These are phyloP conservation scores for Aspidiotus rigidus DNA, from an alignment of 2,888 invertebrate genomes.

Conservation along the genomic window DNA sequence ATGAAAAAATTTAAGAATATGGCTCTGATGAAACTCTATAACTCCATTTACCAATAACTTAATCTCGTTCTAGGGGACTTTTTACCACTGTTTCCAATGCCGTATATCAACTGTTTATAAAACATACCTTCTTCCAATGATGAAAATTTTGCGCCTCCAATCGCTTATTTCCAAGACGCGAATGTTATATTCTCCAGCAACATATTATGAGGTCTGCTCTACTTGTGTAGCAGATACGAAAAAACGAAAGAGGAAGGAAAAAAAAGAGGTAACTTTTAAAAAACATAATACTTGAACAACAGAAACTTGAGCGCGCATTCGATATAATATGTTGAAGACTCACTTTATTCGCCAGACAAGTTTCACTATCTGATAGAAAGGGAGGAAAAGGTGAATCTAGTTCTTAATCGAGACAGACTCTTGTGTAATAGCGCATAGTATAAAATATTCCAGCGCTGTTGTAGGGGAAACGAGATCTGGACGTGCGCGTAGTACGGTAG, in stretches of 20 bases:
- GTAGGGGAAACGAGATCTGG: background rate
- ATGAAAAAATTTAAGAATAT: no score
- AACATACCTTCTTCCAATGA: no score
- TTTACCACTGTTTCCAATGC: no score
- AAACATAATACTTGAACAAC: slow-evolving; percentile 1
- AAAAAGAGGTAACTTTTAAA: slow-evolving; percentile 5
- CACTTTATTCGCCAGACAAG: slow-evolving; percentile 4
- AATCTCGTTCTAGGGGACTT: no score
- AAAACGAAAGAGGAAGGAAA: no score
- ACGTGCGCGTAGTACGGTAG: slow-evolving; percentile 28
- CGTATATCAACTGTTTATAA: no score
- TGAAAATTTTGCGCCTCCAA: no score
- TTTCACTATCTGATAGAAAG: background rate
- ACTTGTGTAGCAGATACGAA: background rate
- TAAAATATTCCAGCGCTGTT: no score
- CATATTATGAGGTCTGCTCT: background rate
- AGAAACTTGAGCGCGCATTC: slow-evolving; percentile 8
- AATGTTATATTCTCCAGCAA: background rate
- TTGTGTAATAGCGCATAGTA: background rate
- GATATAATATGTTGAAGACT: slow-evolving; percentile 19
- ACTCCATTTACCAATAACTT: no score
- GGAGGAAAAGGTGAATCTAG: slow-evolving; percentile 11
- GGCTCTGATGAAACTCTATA: no score
- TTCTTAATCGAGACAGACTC: slow-evolving; percentile 27
- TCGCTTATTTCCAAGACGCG: no score